Evolutionary conservation across 1,140 invertebrate species (phyloP).

Genomic region (Subanguina moxae): DNA sequence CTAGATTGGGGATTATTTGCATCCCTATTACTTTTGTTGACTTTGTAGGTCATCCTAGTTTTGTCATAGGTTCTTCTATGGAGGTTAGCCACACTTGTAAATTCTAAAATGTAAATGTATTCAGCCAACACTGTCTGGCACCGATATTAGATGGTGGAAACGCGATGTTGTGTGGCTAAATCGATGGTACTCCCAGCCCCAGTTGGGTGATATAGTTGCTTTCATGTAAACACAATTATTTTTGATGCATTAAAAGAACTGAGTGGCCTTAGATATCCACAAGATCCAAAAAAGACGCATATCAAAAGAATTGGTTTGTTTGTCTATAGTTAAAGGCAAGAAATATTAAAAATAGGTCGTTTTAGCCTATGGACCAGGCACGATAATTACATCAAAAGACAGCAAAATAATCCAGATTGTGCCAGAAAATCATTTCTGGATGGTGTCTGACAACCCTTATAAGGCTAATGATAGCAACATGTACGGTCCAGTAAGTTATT

Average conservation of each 20-base stretch:
- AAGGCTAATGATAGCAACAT: constrained; percentile 29
- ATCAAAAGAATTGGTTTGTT: constrained; percentile 23
- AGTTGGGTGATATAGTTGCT: constrained; percentile 25
- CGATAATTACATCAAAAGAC: no score
- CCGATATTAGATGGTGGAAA: constrained; percentile 6
- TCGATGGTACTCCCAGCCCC: neutral
- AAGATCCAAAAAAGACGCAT: constrained; percentile 26
- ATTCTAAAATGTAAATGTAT: neutral
- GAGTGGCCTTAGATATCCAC: constrained; percentile 24
- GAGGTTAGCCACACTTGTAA: constrained; percentile 26
- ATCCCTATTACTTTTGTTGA: constrained; percentile 35
- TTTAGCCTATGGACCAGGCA: no score
- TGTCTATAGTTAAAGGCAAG: no score
- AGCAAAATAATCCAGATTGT: neutral
- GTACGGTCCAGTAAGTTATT: constrained; percentile 29
- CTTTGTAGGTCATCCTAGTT: constrained; percentile 27
- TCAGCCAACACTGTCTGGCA: constrained; percentile 28
- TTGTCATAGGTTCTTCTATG: constrained; percentile 32
- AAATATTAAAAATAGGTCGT: no score
- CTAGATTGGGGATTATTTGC: constrained; percentile 20
- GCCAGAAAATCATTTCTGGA: constrained; percentile 30
- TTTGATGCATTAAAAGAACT: neutral
- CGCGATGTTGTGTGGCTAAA: constrained; percentile 31
- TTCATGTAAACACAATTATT: constrained; percentile 23
- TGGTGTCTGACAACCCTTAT: constrained; percentile 31